Conservation (phyloP, 2,888 invertebrate genomes). For the Drosophila mimetica region DNA sequence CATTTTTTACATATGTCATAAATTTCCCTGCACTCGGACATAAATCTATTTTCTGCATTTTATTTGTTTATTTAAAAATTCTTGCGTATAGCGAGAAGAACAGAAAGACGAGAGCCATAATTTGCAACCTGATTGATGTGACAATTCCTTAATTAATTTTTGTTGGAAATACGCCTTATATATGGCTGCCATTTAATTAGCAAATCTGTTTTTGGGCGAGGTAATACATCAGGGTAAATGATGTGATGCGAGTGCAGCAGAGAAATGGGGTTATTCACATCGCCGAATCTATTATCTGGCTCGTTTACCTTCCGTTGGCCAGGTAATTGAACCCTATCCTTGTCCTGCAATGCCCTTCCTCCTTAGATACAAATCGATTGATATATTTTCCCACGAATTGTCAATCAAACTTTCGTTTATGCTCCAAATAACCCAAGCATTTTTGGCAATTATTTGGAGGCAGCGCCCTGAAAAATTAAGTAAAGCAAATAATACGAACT, state of each 20-base stretch:
- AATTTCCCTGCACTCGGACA: conserved; percentile 65
- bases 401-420: conserved; percentile 38
- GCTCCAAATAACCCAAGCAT: conserved; percentile 8
- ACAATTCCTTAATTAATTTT: conserved; percentile 79
- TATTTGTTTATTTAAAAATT: conserved; percentile 77
- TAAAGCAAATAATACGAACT: conserved; percentile 27
- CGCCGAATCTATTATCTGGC: conserved; percentile 44
- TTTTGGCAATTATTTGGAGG: conserved; percentile 57
- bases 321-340: conserved; percentile 42
- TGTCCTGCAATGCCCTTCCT: conserved; percentile 30
- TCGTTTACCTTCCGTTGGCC: conserved; percentile 35
- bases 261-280: conserved; percentile 69
- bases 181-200: conserved; percentile 61
- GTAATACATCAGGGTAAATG: conserved; percentile 71
- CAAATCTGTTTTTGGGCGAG: conserved; percentile 49
- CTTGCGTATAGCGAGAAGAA: conserved; percentile 29
- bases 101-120: conserved; percentile 51
- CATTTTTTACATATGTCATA: conserved; percentile 76
- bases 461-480: conserved; percentile 18
- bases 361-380: conserved; percentile 2
- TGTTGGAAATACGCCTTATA: conserved; percentile 35
- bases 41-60: conserved; percentile 79
- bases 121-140: conserved; percentile 81
- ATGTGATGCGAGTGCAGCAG: conserved; percentile 32
- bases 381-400: conserved; percentile 57